Base-by-base conservation (phyloP, 2,888 invertebrate species). In the Antitype chi region DNA sequence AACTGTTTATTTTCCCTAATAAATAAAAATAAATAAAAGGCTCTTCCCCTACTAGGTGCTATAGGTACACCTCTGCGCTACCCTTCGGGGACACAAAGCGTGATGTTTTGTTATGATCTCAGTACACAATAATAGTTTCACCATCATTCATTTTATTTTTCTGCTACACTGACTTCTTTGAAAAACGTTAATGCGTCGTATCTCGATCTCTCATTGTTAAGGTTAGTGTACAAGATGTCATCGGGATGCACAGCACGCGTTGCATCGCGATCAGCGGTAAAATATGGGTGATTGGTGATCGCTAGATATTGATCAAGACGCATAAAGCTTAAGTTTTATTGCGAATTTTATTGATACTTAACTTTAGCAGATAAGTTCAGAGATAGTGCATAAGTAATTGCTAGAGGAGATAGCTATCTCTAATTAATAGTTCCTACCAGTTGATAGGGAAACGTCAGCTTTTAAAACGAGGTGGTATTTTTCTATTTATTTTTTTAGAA, bases 151-250 rank as follows among this genome's bases (percentile, higher is more conserved):
- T 84, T 84, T 85, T 76, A 87, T 87, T 84, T 88, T 82, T 80
- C 87, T 85, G 78, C 84, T 59, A 76, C 73, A 81, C 73, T 70
- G 76, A 64, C 13, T 90, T 90, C 90, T 90, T 38, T 87, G 90
- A 90, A 90, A 86, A 83, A 86, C 84, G 84, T 84, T 86, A 90
- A 90, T 90, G 73, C 32, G 66, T n/a, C n/a, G 49, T 77, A 74
- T 80, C 82, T 82, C 72, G 84, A 76, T 81, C 74, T 86, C 82
- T 81, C 76, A 69, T 70, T 78, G 60, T 88, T 73, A 85, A 28
- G 88, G 38, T 8, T 43, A 8, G 75, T 80, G 38, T 70, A 85
- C 53, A 84, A 9, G n/a, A n/a, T 32, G 11, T 7, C 32, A 32
- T 28, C 25, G 49, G 32, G 67, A 52, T 68, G 43, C 43, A 11